Evolutionary conservation across 2,888 invertebrate species (phyloP).

Genomic region (Eledone cirrhosa): DNA sequence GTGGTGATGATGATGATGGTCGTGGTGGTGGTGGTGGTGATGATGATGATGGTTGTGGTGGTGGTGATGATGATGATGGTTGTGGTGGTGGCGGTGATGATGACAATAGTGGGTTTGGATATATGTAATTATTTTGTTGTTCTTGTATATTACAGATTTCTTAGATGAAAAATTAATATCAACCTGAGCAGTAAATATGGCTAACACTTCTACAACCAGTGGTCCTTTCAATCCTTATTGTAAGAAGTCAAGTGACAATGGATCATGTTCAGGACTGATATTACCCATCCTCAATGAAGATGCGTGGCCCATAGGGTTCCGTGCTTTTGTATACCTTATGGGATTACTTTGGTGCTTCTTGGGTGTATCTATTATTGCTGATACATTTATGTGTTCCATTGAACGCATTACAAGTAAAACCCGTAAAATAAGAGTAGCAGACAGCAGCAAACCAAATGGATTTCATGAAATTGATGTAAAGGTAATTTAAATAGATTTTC

Average conservation of each 20-base stretch:
- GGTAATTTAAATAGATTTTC: conserved; percentile 42
- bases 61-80: too few relatives aligned
- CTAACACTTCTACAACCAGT: too few relatives aligned
- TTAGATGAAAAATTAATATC: too few relatives aligned
- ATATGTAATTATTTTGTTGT: not conserved
- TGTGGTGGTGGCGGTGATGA: too few relatives aligned
- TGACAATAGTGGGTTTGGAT: not conserved
- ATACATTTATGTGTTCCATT: conserved; percentile 72
- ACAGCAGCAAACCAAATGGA: conserved; percentile 45
- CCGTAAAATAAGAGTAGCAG: conserved; percentile 63
- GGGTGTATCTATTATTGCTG: conserved; percentile 72
- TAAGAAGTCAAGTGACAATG: not conserved
- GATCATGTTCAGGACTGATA: conserved; percentile 60
- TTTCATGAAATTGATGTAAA: conserved; percentile 68
- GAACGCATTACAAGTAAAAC: conserved; percentile 72
- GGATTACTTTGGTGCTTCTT: conserved; percentile 72
- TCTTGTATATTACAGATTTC: not conserved
- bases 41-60: too few relatives aligned
- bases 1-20: too few relatives aligned
- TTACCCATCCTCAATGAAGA: conserved; percentile 69
- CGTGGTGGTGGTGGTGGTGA: too few relatives aligned
- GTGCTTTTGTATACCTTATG: conserved; percentile 68
- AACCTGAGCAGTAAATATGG: too few relatives aligned
- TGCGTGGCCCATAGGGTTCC: conserved; percentile 66
- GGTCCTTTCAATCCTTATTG: not conserved